A percentile compares a stretch with the other conserved stretches of the same genome.
Evolutionary conservation across 2,888 invertebrate species (phyloP).

Genomic region (Rhagonycha fulva): DNA sequence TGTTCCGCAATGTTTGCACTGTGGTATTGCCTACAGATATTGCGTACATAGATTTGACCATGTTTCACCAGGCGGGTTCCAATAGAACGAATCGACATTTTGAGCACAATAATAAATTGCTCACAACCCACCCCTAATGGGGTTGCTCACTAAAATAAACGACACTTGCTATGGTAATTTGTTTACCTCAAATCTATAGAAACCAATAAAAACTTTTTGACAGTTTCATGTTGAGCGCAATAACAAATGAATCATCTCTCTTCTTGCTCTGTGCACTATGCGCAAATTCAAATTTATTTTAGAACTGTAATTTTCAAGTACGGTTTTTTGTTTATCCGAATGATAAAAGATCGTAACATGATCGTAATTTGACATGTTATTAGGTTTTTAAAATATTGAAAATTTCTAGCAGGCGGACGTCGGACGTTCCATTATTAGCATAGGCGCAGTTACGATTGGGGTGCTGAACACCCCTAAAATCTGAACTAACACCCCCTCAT

Average conservation of each 20-base stretch:
- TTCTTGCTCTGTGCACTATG: background rate
- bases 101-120: slow-evolving; percentile 24
- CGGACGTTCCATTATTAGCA: too few relatives aligned
- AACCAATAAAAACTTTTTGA: background rate
- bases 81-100: slow-evolving; percentile 63
- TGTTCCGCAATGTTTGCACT: slow-evolving; percentile 56
- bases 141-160: background rate
- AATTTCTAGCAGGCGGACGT: background rate
- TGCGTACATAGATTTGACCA: slow-evolving; percentile 62
- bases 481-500: too few relatives aligned
- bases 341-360: background rate
- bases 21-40: slow-evolving; percentile 58
- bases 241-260: background rate
- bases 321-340: background rate
- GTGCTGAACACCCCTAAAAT: too few relatives aligned
- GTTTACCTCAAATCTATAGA: background rate
- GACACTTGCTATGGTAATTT: background rate
- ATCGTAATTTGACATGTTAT: background rate
- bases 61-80: slow-evolving; percentile 62
- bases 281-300: background rate
- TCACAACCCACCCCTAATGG: slow-evolving; percentile 1
- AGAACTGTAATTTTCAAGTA: background rate
- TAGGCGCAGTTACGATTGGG: too few relatives aligned
- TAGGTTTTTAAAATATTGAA: background rate
- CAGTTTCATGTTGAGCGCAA: background rate